Conservation (phyloP, 2,113 vertebrate species). For the Lota lota region DNA sequence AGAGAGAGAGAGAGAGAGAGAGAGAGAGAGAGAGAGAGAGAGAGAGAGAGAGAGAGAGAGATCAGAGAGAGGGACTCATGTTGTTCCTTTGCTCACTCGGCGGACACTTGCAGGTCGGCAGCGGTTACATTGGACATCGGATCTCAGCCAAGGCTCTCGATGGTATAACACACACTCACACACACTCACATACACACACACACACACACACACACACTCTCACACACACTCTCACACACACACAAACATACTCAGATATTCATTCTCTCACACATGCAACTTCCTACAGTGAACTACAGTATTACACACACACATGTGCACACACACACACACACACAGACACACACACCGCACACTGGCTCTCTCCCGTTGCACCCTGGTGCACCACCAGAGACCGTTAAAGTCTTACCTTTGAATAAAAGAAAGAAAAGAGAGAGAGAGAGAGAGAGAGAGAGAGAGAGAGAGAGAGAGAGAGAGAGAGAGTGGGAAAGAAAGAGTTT, state of each 20-base stretch:
- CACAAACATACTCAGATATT: not conserved
- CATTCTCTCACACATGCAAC: too few species aligned
- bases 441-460: too few species aligned
- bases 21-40: too few species aligned
- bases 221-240: not conserved
- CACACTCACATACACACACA: not conserved
- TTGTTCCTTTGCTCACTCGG: slow-evolving; percentile 16
- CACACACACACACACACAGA: not conserved
- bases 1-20: too few species aligned
- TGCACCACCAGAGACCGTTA: not conserved
- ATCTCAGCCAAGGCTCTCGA: slow-evolving; percentile 8
- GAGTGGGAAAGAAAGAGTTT: not conserved
- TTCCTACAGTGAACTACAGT: not conserved
- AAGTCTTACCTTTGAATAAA: not conserved
- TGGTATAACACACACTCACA: not conserved
- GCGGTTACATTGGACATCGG: slow-evolving; percentile 15
- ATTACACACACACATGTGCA: not conserved
- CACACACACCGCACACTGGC: not conserved
- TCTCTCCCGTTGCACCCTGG: not conserved
- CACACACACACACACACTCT: too few species aligned
- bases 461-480: slow-evolving; percentile 12
- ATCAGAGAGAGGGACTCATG: slow-evolving; percentile 23
- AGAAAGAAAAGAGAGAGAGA: too few species aligned
- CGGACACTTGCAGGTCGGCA: not conserved
- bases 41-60: too few species aligned